These are phyloP conservation scores for Agriopis marginaria DNA, from an alignment of 2,888 invertebrate species.

Conservation along the genomic window DNA sequence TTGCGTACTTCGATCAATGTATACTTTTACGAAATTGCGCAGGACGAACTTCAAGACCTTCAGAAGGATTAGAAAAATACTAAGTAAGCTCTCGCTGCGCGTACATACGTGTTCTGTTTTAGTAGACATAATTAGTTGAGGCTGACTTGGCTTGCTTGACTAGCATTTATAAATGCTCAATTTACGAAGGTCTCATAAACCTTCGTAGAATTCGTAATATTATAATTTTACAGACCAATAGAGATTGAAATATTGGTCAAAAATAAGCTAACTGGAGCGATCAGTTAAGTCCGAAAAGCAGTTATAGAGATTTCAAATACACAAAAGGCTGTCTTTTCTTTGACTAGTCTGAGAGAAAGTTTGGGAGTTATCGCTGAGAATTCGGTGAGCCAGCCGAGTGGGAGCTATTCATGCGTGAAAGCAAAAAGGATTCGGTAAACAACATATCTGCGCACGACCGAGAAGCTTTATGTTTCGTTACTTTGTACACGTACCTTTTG, in stretches of 20 bases:
- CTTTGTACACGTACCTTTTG: conserved; percentile 28
- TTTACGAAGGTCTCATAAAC: too few relatives aligned
- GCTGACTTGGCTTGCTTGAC: too few relatives aligned
- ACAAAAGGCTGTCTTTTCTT: conserved; percentile 57
- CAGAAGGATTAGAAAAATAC: too few relatives aligned
- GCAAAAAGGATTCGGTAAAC: conserved; percentile 64
- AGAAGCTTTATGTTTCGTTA: conserved; percentile 34
- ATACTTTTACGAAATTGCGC: too few relatives aligned
- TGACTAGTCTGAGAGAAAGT: conserved; percentile 58
- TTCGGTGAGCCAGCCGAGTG: conserved; percentile 61
- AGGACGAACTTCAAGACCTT: too few relatives aligned
- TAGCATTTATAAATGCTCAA: too few relatives aligned
- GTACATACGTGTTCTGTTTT: too few relatives aligned
- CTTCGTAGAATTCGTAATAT: not conserved
- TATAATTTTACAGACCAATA: conserved; percentile 8
- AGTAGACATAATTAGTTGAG: too few relatives aligned
- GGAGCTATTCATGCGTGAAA: conserved; percentile 59
- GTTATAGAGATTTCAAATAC: conserved; percentile 41
- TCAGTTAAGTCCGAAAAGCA: conserved; percentile 27
- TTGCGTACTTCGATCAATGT: too few relatives aligned
- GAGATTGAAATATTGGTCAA: conserved; percentile 15
- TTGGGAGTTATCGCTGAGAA: conserved; percentile 59
- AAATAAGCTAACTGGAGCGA: conserved; percentile 23
- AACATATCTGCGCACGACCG: conserved; percentile 54
- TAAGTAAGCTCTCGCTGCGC: too few relatives aligned